phyloP scores from a whole-genome alignment of 2,888 invertebrate genomes.

The Diarsia brunnea region DNA sequence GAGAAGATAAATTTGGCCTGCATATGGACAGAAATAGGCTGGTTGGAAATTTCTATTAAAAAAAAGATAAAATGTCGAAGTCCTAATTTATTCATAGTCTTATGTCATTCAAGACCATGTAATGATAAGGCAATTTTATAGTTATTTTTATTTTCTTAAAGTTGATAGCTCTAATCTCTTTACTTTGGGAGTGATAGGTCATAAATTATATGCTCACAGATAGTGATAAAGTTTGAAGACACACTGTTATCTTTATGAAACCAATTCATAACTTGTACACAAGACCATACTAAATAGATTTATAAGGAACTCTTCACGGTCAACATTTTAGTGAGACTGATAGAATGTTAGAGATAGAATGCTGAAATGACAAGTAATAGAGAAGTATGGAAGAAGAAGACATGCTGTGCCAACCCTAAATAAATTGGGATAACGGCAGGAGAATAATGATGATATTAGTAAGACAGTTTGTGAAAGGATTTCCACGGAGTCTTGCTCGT shows the following conservation, averaged over 20 bases:
- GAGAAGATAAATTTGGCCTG: background rate
- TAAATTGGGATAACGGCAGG: too few relatives aligned
- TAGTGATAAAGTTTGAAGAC: constrained; percentile 41
- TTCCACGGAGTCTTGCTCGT: background rate
- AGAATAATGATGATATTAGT: too few relatives aligned
- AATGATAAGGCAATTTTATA: background rate
- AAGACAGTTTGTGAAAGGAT: background rate
- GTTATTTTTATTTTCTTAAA: background rate
- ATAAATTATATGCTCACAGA: constrained; percentile 47
- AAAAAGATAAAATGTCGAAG: background rate
- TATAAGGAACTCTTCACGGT: background rate
- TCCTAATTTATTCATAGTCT: background rate
- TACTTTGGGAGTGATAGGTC: constrained; percentile 33
- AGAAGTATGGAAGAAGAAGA: too few relatives aligned
- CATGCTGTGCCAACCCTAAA: too few relatives aligned
- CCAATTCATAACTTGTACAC: constrained; percentile 29
- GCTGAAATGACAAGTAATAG: too few relatives aligned
- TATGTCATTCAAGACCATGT: background rate
- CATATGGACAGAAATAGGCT: background rate
- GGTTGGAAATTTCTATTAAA: background rate
- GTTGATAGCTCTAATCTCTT: constrained; percentile 25
- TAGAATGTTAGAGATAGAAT: too few relatives aligned
- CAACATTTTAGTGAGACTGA: background rate
- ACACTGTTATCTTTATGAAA: constrained; percentile 44
- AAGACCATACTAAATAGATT: background rate